A percentile compares a stretch with the other conserved stretches of the same genome.
phyloP scores from a whole-genome alignment of 1,140 invertebrate species.

The Pissodes strobi region DNA sequence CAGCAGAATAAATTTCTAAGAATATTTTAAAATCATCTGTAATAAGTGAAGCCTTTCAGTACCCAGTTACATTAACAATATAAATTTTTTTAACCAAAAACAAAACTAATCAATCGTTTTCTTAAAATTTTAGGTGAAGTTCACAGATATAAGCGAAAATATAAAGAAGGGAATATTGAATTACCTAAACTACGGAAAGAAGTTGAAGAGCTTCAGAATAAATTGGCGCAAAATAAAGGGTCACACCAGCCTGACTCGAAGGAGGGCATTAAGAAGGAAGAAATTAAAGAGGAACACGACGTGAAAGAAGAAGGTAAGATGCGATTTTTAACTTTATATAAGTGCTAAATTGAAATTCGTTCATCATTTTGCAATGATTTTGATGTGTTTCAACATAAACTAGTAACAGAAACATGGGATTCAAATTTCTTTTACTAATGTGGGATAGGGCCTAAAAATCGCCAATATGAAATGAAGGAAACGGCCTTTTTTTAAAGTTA shows the following conservation, averaged over 20 bases:
- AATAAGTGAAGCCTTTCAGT: too few species aligned
- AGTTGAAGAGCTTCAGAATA: constrained; percentile 67
- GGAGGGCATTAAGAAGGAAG: constrained; percentile 67
- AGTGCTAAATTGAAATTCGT: not conserved
- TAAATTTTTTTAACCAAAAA: too few species aligned
- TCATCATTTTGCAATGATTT: not conserved
- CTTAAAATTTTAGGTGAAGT: constrained; percentile 32
- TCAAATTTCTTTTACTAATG: too few species aligned
- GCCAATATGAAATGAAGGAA: too few species aligned
- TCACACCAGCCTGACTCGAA: constrained; percentile 59
- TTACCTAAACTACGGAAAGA: constrained; percentile 76
- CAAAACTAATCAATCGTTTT: too few species aligned
- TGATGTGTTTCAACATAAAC: not conserved
- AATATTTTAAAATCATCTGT: too few species aligned
- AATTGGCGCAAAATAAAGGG: constrained; percentile 62
- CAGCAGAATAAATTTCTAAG: too few species aligned
- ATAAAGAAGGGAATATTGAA: constrained; percentile 81
- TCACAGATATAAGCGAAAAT: constrained; percentile 88
- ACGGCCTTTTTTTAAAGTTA: too few species aligned
- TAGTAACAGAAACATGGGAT: too few species aligned
- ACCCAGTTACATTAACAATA: too few species aligned
- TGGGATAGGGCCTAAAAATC: too few species aligned
- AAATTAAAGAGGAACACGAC: constrained; percentile 64
- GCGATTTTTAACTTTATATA: not conserved
- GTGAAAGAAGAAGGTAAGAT: constrained; percentile 38